Percentiles rank a stretch among this genome's conserved stretches.
phyloP scores from a whole-genome alignment of 2,797 vertebrate genomes.

The Anniella stebbinsi region DNA sequence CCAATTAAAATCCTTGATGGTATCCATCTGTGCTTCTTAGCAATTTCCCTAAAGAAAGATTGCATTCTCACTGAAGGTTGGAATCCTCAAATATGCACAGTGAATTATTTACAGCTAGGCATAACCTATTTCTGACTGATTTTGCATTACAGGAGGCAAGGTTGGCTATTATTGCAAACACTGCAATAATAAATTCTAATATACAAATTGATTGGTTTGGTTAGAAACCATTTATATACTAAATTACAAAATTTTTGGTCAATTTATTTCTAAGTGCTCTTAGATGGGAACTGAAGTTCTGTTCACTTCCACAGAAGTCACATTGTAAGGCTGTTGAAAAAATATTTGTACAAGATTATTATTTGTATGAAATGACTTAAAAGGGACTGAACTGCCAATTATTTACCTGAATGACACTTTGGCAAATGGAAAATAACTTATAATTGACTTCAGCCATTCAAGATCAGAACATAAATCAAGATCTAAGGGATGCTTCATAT shows the following conservation, averaged over 20 bases:
- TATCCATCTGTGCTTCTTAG: slow-evolving; percentile 42
- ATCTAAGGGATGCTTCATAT: neutral
- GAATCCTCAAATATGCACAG: slow-evolving; percentile 17
- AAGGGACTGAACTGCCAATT: neutral
- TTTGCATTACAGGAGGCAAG: slow-evolving; percentile 8
- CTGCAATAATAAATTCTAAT: slow-evolving; percentile 12
- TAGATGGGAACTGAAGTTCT: neutral
- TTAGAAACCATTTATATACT: slow-evolving; percentile 28
- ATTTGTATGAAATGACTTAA: slow-evolving; percentile 17
- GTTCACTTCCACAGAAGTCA: neutral
- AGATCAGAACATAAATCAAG: neutral
- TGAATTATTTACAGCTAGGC: slow-evolving; percentile 32
- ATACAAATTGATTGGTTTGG: slow-evolving; percentile 15
- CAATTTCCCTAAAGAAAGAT: slow-evolving; percentile 28
- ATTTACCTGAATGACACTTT: neutral
- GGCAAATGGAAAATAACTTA: slow-evolving; percentile 16
- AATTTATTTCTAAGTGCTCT: slow-evolving; percentile 26
- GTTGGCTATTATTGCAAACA: slow-evolving; percentile 16
- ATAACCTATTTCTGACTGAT: slow-evolving; percentile 14
- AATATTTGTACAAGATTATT: slow-evolving; percentile 9
- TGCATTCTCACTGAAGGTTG: neutral
- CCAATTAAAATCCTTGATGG: slow-evolving; percentile 39
- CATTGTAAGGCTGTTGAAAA: neutral
- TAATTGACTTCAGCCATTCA: slow-evolving; percentile 18
- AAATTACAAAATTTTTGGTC: slow-evolving; percentile 26